A percentile compares a stretch with the other conserved stretches of the same genome.
Conservation (phyloP, 1,140 invertebrate genomes). For the Drosophila punjabiensis region DNA sequence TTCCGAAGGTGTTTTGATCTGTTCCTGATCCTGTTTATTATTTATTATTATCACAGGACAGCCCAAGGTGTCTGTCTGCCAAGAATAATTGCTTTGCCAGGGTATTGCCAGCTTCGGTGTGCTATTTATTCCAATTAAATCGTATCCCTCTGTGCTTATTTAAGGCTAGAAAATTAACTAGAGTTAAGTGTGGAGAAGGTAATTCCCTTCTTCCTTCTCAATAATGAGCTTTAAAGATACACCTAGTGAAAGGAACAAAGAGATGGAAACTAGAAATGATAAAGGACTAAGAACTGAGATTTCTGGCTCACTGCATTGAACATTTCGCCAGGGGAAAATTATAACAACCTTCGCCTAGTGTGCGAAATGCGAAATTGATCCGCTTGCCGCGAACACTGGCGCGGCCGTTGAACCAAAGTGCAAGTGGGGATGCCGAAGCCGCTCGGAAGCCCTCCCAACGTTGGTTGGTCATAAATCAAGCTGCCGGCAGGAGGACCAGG, state of each 20-base stretch:
- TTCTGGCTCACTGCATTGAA: neutral
- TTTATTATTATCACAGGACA: constrained; percentile 1
- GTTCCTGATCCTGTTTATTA: constrained; percentile 20
- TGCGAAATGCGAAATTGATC: constrained; percentile 32
- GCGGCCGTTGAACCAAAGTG: constrained; percentile 19
- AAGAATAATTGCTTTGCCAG: neutral
- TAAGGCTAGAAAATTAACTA: neutral
- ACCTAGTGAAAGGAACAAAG: neutral
- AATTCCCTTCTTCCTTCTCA: neutral
- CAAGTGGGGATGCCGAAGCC: neutral
- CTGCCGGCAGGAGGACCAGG: constrained; percentile 7
- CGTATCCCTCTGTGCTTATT: neutral
- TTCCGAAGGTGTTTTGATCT: constrained; percentile 9
- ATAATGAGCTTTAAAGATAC: neutral
- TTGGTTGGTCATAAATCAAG: constrained; percentile 65
- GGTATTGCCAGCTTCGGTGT: neutral
- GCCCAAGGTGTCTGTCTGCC: neutral
- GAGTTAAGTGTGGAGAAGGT: neutral
- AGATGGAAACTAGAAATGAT: neutral
- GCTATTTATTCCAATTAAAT: neutral
- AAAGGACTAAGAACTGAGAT: neutral
- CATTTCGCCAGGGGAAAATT: neutral
- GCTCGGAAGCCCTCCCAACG: constrained; percentile 2
- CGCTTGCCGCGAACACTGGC: neutral
- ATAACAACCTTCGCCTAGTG: neutral